Evolutionary conservation across 2,797 vertebrate genomes (phyloP).

Genomic region (Gymnocypris eckloni): DNA sequence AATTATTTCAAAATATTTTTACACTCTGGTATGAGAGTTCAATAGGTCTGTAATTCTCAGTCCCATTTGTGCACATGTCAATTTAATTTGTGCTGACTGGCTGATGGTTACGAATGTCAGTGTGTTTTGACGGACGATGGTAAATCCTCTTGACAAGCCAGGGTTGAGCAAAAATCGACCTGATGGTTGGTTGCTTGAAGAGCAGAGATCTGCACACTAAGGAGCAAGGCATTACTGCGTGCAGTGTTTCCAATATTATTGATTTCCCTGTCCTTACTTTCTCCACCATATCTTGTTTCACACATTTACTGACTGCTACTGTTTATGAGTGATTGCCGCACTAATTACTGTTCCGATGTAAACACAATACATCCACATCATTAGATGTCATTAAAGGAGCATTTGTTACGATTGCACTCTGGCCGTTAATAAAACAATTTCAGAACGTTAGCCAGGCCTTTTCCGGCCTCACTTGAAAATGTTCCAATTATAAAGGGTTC

Average conservation of each 20-base stretch:
- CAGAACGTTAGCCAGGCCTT: constrained; percentile 32
- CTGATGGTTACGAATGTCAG: constrained; percentile 59
- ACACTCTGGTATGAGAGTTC: constrained; percentile 4
- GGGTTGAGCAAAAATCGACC: constrained; percentile 53
- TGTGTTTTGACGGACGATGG: constrained; percentile 56
- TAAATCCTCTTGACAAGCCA: constrained; percentile 67
- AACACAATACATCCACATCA: constrained; percentile 55
- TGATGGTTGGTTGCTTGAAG: constrained; percentile 50
- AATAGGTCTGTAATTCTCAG: constrained; percentile 55
- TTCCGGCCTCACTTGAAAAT: constrained; percentile 32
- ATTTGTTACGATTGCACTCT: constrained; percentile 50
- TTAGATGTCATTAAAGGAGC: constrained; percentile 50
- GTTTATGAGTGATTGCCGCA: constrained; percentile 28
- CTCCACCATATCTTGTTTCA: neutral
- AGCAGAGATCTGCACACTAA: constrained; percentile 39
- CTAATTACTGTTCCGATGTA: constrained; percentile 51
- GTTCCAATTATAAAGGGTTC: constrained; percentile 48
- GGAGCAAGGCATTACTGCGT: constrained; percentile 48
- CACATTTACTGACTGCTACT: constrained; percentile 13
- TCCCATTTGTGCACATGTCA: constrained; percentile 64
- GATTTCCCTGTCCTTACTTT: constrained; percentile 29
- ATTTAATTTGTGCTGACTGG: constrained; percentile 62
- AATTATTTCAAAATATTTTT: no score
- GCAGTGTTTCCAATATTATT: constrained; percentile 44
- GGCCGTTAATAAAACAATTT: constrained; percentile 46